Conservation (phyloP, 37 sponge, comb jelly and placozoan genomes). For the Axinella damicornis region DNA sequence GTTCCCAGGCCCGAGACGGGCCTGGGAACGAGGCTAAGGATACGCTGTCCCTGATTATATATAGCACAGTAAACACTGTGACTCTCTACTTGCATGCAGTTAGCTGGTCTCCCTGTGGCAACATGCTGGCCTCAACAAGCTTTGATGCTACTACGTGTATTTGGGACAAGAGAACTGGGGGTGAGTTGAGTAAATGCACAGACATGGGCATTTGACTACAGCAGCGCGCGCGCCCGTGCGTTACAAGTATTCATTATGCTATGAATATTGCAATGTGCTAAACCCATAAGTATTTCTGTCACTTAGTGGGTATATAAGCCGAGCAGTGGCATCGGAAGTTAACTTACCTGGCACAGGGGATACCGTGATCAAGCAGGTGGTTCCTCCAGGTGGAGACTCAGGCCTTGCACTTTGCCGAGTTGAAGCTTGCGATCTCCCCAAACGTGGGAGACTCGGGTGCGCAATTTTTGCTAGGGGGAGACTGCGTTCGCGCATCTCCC, state of each 20-base stretch:
- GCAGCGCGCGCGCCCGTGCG: too few relatives aligned
- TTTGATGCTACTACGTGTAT: slow-evolving; percentile 94
- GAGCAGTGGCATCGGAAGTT: slow-evolving; percentile 22
- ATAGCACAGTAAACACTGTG: too few relatives aligned
- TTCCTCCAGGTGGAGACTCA: slow-evolving; percentile 90
- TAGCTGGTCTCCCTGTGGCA: slow-evolving; percentile 95
- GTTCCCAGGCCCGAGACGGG: too few relatives aligned
- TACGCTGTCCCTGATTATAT: too few relatives aligned
- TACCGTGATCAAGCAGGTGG: slow-evolving; percentile 95
- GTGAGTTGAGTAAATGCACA: too few relatives aligned
- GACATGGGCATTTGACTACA: too few relatives aligned
- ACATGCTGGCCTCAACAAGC: slow-evolving; percentile 86
- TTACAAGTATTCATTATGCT: background rate
- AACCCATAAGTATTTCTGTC: slow-evolving; percentile 57
- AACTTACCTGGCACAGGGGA: slow-evolving; percentile 98
- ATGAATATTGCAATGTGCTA: slow-evolving; percentile 3
- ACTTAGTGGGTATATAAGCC: slow-evolving; percentile 26
- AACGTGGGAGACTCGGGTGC: slow-evolving; percentile 97
- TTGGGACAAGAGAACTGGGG: slow-evolving; percentile 87
- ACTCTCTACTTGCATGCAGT: slow-evolving; percentile 43
- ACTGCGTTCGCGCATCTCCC: slow-evolving; percentile 98
- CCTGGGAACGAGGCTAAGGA: too few relatives aligned
- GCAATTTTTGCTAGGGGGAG: slow-evolving; percentile 98
- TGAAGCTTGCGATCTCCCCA: slow-evolving; percentile 98
- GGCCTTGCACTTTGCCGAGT: slow-evolving; percentile 95